Evolutionary conservation across 1,140 invertebrate genomes (phyloP), one percentile per base, ranked within the genome.

Genomic region (Apocrypta bakeri): DNA sequence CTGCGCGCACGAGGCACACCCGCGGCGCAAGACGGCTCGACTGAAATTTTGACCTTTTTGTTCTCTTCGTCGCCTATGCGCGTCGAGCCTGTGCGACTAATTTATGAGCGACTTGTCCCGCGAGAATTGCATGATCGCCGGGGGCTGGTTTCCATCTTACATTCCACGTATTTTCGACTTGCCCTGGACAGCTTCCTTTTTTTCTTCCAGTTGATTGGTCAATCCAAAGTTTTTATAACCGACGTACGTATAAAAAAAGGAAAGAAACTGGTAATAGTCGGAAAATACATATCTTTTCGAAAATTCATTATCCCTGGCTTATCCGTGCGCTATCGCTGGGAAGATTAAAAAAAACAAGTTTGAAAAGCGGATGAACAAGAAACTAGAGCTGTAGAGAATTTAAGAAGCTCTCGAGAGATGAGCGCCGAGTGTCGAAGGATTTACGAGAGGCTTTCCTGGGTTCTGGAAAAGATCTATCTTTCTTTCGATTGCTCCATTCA

Each of bases 1-100:
- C 64, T 29, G 64, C 64, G 9, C 25, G 1, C 1, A 27, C 11
- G 64, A n/a, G n/a, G 7, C 24, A 29, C 64, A 61, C 78, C 42
- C 78, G 68, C 68, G 40, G 78, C 78, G 64, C 17, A n/a, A n/a
- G n/a, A 8, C 75, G 33, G 14, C 42, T 48, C 42, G 68, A 80
- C 40, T n/a, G n/a, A 37, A 73, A 72, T 63, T 73, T 56, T 48
- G 29, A 31, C 64, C 71, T 37, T 73, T 73, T 42, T 42, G 17
- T 40, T 25, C 33, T 40, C 33, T 40, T 73, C 33, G 61, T 63
- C 24, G 17, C 61, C 61, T 37, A 37, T n/a, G 40, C n/a, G 24
- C 64, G 64, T 68, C 66, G 40, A 33, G 33, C 56, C 63, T 33
- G 61, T 17, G 4, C 25, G 24, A n/a, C 75, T 78, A 78, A 78